Evolutionary conservation across 2,888 invertebrate species (phyloP), one percentile per base, ranked within the genome.

Genomic region (Anticlea derivata): DNA sequence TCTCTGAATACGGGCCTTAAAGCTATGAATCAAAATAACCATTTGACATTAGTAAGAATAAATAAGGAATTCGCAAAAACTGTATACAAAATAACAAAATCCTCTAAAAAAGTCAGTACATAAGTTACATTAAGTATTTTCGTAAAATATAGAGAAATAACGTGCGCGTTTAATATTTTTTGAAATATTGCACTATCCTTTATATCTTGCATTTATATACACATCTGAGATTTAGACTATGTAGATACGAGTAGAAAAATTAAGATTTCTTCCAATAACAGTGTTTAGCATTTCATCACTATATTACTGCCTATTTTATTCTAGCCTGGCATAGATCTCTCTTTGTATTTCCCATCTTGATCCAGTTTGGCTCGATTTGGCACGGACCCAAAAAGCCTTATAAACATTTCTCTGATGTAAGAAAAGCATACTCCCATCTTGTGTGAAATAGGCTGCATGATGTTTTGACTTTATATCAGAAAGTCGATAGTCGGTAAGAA

Each of bases 281-380:
- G 23, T 13, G 11, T 40, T 10, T 7, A n/a, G 30, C 10, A 1
- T 38, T 11, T 10, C 26, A 8, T 27, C 7, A 0, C 20, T 23
- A 31, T 20, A 20, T 23, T 30, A 31, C 31, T 12, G 13, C 13
- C 23, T 31, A 41, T 31, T 44, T 44, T 26, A 34, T 44, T 34
- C 34, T 34, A n/a, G 34, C 10, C 26, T 20, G 26, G 43, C 43
- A 34, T 40, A 31, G 41, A 34, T 37, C 26, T 49, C 22, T 26
- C 29, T 49, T 43, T 26, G 37, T 49, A 37, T 43, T 39, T 40
- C 7, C 10, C 23, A 17, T 45, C 35, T 40, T 40, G 50, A 51
- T 51, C 39, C 35, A 35, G 40, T 40, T 40, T 13, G 40, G 39
- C 34, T 45, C 34, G 34, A 46, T 51, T 46, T 51, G 50, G 50